A percentile compares a stretch with the other conserved stretches of the same genome.
These are phyloP conservation scores for Himalopsyche phryganea DNA, from an alignment of 1,140 invertebrate genomes.

Conservation along the genomic window DNA sequence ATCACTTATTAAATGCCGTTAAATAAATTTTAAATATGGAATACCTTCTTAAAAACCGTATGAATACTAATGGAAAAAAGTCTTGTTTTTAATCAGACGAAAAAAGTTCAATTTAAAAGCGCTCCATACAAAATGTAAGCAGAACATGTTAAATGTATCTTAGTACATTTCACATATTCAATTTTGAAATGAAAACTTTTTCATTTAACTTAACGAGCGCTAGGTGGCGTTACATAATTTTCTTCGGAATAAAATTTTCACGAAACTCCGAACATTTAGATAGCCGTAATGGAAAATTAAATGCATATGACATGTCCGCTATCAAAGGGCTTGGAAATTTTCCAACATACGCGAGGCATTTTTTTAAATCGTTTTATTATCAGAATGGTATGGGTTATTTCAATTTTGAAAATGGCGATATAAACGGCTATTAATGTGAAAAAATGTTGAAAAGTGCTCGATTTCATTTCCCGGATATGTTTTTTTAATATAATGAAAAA, in stretches of 20 bases:
- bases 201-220: constrained; percentile 25
- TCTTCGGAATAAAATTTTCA: constrained; percentile 30
- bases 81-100: too few species aligned
- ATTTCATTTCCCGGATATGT: too few species aligned
- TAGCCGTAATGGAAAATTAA: constrained; percentile 34
- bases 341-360: neutral
- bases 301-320: constrained; percentile 32
- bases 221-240: constrained; percentile 14
- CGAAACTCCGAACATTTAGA: constrained; percentile 29
- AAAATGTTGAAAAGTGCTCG: too few species aligned
- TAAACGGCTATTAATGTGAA: too few species aligned
- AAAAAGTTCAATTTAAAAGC: too few species aligned
- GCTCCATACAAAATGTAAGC: too few species aligned
- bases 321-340: constrained; percentile 13
- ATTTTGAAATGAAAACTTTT: constrained; percentile 8
- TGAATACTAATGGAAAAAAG: too few species aligned
- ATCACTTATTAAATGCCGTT: too few species aligned
- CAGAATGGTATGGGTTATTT: constrained; percentile 8
- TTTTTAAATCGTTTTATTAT: constrained; percentile 3
- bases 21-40: too few species aligned
- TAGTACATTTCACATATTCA: neutral
- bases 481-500: too few species aligned
- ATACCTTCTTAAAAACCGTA: too few species aligned
- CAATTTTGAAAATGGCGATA: neutral
- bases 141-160: too few species aligned